A percentile compares a stretch with the other conserved stretches of the same genome.
phyloP scores from a whole-genome alignment of 2,113 vertebrate species.

The Desmodus rotundus region DNA sequence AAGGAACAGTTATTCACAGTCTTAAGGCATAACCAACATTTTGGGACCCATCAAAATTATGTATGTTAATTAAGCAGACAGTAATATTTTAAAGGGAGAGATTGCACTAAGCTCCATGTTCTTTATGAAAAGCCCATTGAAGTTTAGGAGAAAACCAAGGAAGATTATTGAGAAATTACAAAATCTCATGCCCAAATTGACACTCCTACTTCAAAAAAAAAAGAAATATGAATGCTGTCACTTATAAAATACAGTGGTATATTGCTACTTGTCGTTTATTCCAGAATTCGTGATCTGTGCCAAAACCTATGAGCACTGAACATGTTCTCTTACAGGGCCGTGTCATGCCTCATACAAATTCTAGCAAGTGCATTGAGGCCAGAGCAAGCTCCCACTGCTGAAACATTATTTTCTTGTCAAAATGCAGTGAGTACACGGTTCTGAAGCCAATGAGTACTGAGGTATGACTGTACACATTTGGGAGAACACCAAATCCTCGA shows the following conservation, averaged over 20 bases:
- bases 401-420: too few relatives aligned
- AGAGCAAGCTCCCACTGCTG: too few relatives aligned
- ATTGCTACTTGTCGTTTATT: too few relatives aligned
- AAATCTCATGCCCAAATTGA: conserved; percentile 87
- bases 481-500: conserved; percentile 86
- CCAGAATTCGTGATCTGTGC: too few relatives aligned
- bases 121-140: conserved; percentile 85
- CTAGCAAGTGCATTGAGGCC: too few relatives aligned
- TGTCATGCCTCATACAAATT: too few relatives aligned
- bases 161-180: conserved; percentile 88
- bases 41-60: conserved; percentile 85
- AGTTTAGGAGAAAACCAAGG: conserved; percentile 87
- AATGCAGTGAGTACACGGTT: too few relatives aligned
- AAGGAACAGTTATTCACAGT: conserved; percentile 86
- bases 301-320: too few relatives aligned
- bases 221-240: conserved; percentile 86
- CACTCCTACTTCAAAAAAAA: conserved; percentile 86
- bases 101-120: conserved; percentile 84
- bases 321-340: too few relatives aligned
- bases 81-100: conserved; percentile 85
- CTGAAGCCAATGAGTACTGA: too few relatives aligned
- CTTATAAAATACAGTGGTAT: conserved; percentile 83
- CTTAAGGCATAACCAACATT: conserved; percentile 80
- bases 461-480: conserved; percentile 47
- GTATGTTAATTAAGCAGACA: conserved; percentile 82